Conservation (phyloP, 1,140 invertebrate genomes). For the Hetaerina americana region DNA sequence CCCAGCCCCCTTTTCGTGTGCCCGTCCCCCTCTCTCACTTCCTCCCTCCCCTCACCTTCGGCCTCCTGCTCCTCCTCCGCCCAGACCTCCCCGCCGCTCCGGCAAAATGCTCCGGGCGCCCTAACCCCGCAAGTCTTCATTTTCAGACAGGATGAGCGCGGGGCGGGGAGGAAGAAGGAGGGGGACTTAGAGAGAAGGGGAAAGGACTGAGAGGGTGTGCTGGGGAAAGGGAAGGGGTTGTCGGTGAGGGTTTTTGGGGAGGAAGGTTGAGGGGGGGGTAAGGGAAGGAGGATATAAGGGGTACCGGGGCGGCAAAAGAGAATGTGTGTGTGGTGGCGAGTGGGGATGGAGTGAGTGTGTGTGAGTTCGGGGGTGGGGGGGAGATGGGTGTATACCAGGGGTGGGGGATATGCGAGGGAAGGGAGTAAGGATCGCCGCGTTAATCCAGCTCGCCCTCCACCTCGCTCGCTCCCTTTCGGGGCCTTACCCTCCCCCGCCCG, state of each 20-base stretch:
- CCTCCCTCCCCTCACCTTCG: background rate
- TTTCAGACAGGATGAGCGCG: background rate
- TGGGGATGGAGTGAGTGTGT: background rate
- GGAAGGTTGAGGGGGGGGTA: background rate
- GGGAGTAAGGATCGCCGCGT: background rate
- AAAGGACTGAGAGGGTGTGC: too few relatives aligned
- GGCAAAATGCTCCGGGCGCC: background rate
- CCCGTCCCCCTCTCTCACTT: too few relatives aligned
- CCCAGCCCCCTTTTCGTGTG: too few relatives aligned
- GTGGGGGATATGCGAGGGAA: too few relatives aligned
- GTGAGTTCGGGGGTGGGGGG: too few relatives aligned
- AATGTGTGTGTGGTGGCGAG: background rate
- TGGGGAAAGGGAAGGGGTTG: too few relatives aligned
- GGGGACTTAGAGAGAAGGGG: too few relatives aligned
- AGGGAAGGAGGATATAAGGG: background rate
- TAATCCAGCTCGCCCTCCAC: background rate
- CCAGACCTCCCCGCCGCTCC: background rate
- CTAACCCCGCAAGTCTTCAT: background rate
- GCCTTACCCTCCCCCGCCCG: background rate
- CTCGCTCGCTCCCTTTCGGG: background rate
- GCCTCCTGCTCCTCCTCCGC: background rate
- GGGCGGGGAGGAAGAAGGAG: background rate
- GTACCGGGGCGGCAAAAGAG: background rate
- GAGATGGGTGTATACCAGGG: too few relatives aligned
- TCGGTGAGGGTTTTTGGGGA: too few relatives aligned